A percentile compares a stretch with the other conserved stretches of the same genome.
These are phyloP conservation scores for Scartelaos histophorus DNA, from an alignment of 2,113 vertebrate species.

Conservation along the genomic window DNA sequence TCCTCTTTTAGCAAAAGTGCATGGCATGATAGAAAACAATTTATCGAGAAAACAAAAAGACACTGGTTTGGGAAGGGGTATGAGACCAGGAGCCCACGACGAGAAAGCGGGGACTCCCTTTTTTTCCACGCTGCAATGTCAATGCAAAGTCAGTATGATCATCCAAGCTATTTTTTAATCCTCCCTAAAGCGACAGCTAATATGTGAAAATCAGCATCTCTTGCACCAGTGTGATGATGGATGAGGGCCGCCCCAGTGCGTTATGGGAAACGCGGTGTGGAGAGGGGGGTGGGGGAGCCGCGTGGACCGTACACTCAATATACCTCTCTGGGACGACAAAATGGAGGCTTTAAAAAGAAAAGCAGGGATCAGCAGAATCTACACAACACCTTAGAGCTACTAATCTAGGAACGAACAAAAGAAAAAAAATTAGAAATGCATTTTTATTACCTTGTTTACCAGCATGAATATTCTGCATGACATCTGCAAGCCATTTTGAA, in stretches of 20 bases:
- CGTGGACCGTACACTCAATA: constrained; percentile 46
- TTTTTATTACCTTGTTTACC: constrained; percentile 78
- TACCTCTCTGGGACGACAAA: constrained; percentile 41
- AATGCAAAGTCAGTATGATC: constrained; percentile 34
- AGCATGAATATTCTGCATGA: constrained; percentile 82
- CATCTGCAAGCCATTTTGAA: constrained; percentile 74
- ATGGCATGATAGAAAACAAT: constrained; percentile 75
- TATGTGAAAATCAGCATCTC: constrained; percentile 29
- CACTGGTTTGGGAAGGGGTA: constrained; percentile 8
- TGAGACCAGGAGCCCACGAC: constrained; percentile 6
- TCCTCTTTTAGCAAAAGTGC: constrained; percentile 68
- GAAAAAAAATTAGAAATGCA: constrained; percentile 60
- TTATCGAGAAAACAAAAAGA: constrained; percentile 28
- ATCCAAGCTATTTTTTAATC: constrained; percentile 13
- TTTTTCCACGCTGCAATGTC: constrained; percentile 18
- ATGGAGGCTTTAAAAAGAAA: constrained; percentile 38
- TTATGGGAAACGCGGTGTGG: constrained; percentile 7
- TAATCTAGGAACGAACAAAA: constrained; percentile 47
- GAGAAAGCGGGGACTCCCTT: constrained; percentile 21
- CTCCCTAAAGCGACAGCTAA: constrained; percentile 30
- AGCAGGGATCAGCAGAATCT: constrained; percentile 34
- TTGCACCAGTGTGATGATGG: constrained; percentile 33
- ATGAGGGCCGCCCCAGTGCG: constrained; percentile 28
- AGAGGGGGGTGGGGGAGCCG: constrained; percentile 14
- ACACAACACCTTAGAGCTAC: constrained; percentile 48